Evolutionary conservation across 2,888 invertebrate genomes (phyloP), one percentile per base, ranked within the genome.

Genomic region (Syritta pipiens): DNA sequence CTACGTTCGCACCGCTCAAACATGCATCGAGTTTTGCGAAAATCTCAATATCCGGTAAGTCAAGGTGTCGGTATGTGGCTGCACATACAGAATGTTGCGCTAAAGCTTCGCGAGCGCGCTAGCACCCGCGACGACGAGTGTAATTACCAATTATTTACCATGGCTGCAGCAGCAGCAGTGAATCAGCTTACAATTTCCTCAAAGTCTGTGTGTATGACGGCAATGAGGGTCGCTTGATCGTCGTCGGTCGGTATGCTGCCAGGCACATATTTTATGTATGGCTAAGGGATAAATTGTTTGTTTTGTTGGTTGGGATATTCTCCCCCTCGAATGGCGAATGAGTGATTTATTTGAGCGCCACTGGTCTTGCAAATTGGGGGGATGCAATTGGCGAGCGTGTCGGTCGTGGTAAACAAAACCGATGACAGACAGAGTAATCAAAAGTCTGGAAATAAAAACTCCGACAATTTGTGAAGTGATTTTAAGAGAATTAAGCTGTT

Each of bases 11-110:
- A 86, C 82, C 22, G 88, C 87, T 0, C 85, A 86, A 72, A 84
- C 84, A 1, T 88, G 88, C 81, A 85, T 88, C 9, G 87, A 87
- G 26, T 85, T 86, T 5, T 88, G 88, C 72, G 87, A 88, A 76
- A 83, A 83, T 37, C 83, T 85, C 71, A 84, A 82, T n/a, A 83
- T 83, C 82, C 82, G 84, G 84, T 84, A 83, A 82, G 74, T 82
- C 68, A 77, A 72, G 76, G 76, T 71, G 76, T 37, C n/a, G n/a
- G n/a, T n/a, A 57, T 22, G 30, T 22, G 2, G 19, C 22, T 1
- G 37, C n/a, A 37, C 17, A 14, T 12, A 24, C 24, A 46, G 10
- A 24, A 22, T 49, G 24, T 14, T 7, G n/a, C 49, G 28, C 22
- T 14, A n/a, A 14, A 22, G 19, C 14, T 37, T 44, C 28, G 30